A percentile compares a stretch with the other conserved stretches of the same genome.
Evolutionary conservation across 2,113 vertebrate genomes (phyloP).

Genomic region (Fregata magnificens): DNA sequence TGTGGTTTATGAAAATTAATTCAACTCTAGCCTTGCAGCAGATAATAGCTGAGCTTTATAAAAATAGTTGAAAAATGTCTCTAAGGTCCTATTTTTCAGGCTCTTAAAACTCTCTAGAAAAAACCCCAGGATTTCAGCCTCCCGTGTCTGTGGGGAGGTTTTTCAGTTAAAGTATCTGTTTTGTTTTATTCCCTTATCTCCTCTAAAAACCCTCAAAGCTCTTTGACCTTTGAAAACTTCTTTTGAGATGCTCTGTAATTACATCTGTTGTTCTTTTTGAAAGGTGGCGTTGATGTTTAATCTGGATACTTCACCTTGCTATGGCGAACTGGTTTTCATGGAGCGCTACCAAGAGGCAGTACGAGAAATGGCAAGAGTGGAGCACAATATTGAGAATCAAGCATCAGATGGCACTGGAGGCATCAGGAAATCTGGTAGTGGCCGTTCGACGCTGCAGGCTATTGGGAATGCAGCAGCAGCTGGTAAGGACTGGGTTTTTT

Average conservation of each 20-base stretch:
- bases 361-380: conserved; percentile 85
- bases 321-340: conserved; percentile 90
- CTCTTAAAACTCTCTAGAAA: neutral
- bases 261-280: neutral
- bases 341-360: conserved; percentile 89
- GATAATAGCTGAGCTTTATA: neutral
- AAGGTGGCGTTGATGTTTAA: conserved; percentile 91
- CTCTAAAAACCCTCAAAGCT: neutral
- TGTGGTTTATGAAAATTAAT: neutral
- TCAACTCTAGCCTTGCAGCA: neutral
- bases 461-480: conserved; percentile 94
- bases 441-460: conserved; percentile 88
- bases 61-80: neutral
- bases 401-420: conserved; percentile 64
- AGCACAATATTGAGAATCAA: conserved; percentile 91
- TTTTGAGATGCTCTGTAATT: neutral
- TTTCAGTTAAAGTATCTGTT: neutral
- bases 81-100: neutral
- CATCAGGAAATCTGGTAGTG: conserved; percentile 80
- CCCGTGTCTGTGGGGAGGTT: neutral
- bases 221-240: neutral
- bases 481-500: conserved; percentile 70
- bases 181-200: neutral
- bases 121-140: neutral
- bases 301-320: conserved; percentile 80